Conservation (phyloP, 2,113 vertebrate genomes). For the Sander vitreus region DNA sequence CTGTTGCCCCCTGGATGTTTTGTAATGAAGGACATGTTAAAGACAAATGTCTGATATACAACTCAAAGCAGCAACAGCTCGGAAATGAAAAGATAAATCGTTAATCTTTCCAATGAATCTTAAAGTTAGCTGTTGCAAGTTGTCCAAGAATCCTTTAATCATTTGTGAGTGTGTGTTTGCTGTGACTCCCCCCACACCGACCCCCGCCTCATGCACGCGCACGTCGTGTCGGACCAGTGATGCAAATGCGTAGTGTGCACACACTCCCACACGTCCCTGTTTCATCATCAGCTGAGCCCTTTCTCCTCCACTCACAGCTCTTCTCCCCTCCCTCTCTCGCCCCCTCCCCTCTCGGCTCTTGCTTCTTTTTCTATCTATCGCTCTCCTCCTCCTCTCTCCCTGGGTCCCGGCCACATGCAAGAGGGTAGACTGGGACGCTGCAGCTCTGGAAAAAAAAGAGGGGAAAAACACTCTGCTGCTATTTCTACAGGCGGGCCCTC, state of each 20-base stretch:
- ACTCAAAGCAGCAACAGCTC: background rate
- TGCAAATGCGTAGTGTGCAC: constrained; percentile 75
- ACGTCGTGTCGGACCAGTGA: constrained; percentile 61
- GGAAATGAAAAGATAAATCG: constrained; percentile 8
- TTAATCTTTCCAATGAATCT: constrained; percentile 23
- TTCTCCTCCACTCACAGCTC: constrained; percentile 81
- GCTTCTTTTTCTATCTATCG: constrained; percentile 72
- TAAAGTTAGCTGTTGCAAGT: constrained; percentile 44
- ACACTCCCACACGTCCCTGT: constrained; percentile 82
- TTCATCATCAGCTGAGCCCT: constrained; percentile 87
- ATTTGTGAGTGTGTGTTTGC: constrained; percentile 50
- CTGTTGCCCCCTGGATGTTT: background rate
- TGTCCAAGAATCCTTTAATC: constrained; percentile 53
- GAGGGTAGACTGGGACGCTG: constrained; percentile 85
- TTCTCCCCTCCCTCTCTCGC: constrained; percentile 66
- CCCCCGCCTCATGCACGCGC: constrained; percentile 49
- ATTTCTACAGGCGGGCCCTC: constrained; percentile 91
- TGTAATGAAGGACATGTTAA: constrained; percentile 26
- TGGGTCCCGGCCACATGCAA: constrained; percentile 87
- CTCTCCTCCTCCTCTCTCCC: constrained; percentile 82
- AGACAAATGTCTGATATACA: constrained; percentile 5
- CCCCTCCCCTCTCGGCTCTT: constrained; percentile 64
- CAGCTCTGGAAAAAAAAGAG: constrained; percentile 68
- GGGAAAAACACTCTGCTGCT: constrained; percentile 82
- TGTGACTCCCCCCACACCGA: constrained; percentile 41